Evolutionary conservation across 2,113 vertebrate genomes (phyloP).

Genomic region (Amphiprion percula): DNA sequence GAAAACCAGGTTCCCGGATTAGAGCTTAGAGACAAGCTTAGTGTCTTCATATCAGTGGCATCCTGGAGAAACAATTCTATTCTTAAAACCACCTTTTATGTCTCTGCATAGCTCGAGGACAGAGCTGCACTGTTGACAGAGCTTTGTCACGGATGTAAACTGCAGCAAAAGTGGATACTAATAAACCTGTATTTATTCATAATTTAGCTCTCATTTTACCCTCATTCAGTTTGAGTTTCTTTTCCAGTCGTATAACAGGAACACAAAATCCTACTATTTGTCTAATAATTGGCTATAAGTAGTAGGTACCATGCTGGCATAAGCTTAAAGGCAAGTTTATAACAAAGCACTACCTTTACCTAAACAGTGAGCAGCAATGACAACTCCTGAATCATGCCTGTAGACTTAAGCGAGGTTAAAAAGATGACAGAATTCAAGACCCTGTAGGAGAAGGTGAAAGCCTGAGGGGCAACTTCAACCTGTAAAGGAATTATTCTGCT

Average conservation of each 20-base stretch:
- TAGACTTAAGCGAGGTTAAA: no score
- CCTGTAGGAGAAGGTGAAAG: no score
- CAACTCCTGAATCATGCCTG: no score
- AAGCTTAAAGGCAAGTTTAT: no score
- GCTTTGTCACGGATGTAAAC: slow-evolving; percentile 36
- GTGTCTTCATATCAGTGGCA: slow-evolving; percentile 48
- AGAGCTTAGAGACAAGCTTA: slow-evolving; percentile 58
- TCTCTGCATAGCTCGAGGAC: slow-evolving; percentile 37
- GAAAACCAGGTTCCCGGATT: slow-evolving; percentile 49
- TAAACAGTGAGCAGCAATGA: no score
- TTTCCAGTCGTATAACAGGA: neutral
- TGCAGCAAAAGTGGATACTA: slow-evolving; percentile 2
- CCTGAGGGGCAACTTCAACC: no score
- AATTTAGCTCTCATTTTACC: neutral
- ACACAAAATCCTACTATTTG: neutral
- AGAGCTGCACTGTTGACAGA: slow-evolving; percentile 9
- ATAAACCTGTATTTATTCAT: neutral
- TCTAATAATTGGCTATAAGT: neutral
- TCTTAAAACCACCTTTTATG: slow-evolving; percentile 62
- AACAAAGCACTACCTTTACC: no score
- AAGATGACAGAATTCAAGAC: no score
- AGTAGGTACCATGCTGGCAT: neutral
- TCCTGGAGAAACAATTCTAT: slow-evolving; percentile 63
- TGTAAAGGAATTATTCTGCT: no score
- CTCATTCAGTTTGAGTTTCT: neutral